Percentiles rank a stretch among this genome's conserved stretches.
Evolutionary conservation across 2,888 invertebrate species (phyloP).

Genomic region (Pecten maximus): DNA sequence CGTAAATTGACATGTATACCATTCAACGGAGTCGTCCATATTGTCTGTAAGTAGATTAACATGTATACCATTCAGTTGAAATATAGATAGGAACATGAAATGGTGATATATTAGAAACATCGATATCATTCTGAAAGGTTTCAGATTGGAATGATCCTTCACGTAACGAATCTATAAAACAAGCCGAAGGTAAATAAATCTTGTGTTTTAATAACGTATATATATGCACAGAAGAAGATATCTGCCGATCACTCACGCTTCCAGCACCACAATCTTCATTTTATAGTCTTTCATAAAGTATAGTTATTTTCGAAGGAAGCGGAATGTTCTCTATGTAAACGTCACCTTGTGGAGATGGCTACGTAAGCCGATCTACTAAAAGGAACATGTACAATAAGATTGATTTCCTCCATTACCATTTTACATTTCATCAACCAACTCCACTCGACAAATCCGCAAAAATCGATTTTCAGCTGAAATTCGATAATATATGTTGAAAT

Average conservation of each 20-base stretch:
- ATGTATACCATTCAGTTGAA: no score
- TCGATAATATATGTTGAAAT: slow-evolving; percentile 11
- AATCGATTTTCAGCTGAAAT: neutral
- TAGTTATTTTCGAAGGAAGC: neutral
- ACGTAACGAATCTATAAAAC: neutral
- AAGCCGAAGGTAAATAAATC: neutral
- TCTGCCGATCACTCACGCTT: neutral
- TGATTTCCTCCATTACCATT: neutral
- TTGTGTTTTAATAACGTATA: neutral
- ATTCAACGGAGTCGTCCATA: no score
- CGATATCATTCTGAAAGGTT: neutral
- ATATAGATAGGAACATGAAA: no score
- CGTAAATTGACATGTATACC: no score
- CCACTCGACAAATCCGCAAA: neutral
- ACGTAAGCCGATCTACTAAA: neutral
- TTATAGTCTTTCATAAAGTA: neutral
- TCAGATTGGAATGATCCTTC: neutral
- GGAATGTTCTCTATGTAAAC: neutral
- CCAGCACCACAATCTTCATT: neutral
- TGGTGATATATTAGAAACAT: no score
- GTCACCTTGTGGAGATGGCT: neutral
- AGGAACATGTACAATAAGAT: neutral
- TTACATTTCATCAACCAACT: neutral
- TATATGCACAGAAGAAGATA: neutral
- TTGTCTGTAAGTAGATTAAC: no score